Evolutionary conservation across 2,113 vertebrate genomes (phyloP).

Genomic region (Apodemus sylvaticus): DNA sequence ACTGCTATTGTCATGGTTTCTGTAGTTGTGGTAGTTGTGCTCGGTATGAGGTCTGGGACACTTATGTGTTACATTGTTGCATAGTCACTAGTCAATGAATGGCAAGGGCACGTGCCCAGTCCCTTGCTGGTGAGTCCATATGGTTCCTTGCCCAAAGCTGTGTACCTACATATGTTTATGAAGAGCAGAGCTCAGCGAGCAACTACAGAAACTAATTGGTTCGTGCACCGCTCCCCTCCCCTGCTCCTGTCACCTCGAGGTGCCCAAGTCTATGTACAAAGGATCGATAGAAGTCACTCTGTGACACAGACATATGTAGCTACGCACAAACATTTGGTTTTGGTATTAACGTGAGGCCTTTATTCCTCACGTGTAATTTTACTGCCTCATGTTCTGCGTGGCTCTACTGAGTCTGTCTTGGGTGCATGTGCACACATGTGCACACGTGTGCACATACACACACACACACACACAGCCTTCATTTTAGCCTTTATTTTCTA

Average conservation of each 20-base stretch:
- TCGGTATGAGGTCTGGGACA: neutral
- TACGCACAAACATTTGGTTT: neutral
- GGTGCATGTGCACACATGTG: fast-evolving
- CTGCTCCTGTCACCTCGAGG: neutral
- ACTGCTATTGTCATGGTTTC: neutral
- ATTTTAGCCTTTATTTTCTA: fast-evolving
- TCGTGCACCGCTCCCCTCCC: neutral
- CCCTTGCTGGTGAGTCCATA: neutral
- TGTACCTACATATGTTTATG: neutral
- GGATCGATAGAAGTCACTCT: neutral
- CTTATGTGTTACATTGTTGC: too few relatives aligned
- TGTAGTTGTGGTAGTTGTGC: neutral
- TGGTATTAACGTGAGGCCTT: neutral
- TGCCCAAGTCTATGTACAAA: neutral
- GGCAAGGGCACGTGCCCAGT: neutral
- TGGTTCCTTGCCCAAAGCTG: neutral
- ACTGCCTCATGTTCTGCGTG: neutral
- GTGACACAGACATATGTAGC: neutral
- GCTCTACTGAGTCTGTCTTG: too few relatives aligned
- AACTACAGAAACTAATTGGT: neutral
- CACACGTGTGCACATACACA: too few relatives aligned
- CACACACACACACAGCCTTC: neutral
- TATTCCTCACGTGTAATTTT: neutral
- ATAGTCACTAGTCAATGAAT: neutral
- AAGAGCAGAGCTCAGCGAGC: neutral